Conservation (phyloP, 2,888 invertebrate genomes). For the Athalia rosae region DNA sequence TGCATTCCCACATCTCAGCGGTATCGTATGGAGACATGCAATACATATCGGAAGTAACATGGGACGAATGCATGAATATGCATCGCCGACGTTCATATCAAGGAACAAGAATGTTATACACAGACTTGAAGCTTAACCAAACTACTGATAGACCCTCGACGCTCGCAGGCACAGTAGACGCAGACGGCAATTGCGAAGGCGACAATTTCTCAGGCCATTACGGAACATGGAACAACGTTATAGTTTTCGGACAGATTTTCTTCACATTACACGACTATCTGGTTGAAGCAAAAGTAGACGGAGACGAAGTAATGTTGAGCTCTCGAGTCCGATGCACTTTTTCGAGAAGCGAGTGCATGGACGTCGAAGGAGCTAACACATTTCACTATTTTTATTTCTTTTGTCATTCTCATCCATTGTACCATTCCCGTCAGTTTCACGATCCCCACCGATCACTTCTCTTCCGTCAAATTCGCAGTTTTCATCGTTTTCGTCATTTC, state of each 20-base stretch:
- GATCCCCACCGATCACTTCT: too few relatives aligned
- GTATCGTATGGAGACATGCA: constrained; percentile 45
- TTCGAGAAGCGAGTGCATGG: constrained; percentile 36
- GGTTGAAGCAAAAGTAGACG: constrained; percentile 44
- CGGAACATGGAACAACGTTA: constrained; percentile 45
- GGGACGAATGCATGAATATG: background rate
- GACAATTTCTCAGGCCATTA: constrained; percentile 42
- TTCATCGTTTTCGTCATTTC: too few relatives aligned
- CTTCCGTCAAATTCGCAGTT: too few relatives aligned
- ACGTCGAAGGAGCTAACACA: constrained; percentile 45
- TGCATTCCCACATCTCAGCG: constrained; percentile 47
- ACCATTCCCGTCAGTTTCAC: too few relatives aligned
- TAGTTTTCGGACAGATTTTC: constrained; percentile 27
- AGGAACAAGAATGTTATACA: background rate
- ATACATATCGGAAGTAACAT: constrained; percentile 19
- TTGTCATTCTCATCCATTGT: too few relatives aligned
- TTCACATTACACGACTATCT: constrained; percentile 42
- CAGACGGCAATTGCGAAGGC: constrained; percentile 34
- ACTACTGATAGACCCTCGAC: background rate
- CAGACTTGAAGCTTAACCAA: background rate
- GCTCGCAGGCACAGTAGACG: constrained; percentile 42
- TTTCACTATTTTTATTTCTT: too few relatives aligned
- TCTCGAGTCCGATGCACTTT: constrained; percentile 36
- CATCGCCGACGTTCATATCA: background rate
- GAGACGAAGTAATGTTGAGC: constrained; percentile 34